Evolutionary conservation across 2,113 vertebrate genomes (phyloP).

Genomic region (Anser cygnoides): DNA sequence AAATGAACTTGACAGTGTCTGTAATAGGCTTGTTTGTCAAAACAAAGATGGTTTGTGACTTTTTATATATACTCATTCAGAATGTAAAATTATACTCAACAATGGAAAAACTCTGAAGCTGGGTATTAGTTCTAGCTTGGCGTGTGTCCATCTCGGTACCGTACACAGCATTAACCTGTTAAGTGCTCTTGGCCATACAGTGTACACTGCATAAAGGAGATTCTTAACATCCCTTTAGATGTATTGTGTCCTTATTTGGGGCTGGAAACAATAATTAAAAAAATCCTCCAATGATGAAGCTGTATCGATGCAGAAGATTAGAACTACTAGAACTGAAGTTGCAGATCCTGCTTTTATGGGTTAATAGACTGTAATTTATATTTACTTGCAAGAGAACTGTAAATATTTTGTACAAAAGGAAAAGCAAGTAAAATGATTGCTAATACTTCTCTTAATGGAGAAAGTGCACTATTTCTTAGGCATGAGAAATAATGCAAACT

Average conservation of each 20-base stretch:
- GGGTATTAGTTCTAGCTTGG: constrained; percentile 27
- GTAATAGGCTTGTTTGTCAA: constrained; percentile 41
- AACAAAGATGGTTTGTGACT: constrained; percentile 20
- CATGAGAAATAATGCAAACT: background rate
- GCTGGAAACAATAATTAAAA: background rate
- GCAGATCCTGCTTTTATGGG: background rate
- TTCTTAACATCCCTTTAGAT: background rate
- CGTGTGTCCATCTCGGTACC: constrained; percentile 19
- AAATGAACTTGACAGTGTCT: constrained; percentile 34
- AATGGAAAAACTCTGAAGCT: background rate
- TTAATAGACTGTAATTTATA: background rate
- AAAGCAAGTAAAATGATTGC: background rate
- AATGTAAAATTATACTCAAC: constrained; percentile 61
- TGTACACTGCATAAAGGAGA: constrained; percentile 57
- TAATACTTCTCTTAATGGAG: background rate
- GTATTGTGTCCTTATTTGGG: background rate
- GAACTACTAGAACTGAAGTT: accelerated
- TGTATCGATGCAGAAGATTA: accelerated
- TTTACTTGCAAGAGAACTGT: background rate
- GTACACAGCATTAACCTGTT: constrained; percentile 24
- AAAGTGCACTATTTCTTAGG: accelerated
- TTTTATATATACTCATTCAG: constrained; percentile 46
- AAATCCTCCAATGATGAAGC: background rate
- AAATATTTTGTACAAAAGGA: background rate
- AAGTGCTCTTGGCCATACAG: constrained; percentile 56